Conservation (phyloP, 1,140 invertebrate species). For the Conus betulinus region DNA sequence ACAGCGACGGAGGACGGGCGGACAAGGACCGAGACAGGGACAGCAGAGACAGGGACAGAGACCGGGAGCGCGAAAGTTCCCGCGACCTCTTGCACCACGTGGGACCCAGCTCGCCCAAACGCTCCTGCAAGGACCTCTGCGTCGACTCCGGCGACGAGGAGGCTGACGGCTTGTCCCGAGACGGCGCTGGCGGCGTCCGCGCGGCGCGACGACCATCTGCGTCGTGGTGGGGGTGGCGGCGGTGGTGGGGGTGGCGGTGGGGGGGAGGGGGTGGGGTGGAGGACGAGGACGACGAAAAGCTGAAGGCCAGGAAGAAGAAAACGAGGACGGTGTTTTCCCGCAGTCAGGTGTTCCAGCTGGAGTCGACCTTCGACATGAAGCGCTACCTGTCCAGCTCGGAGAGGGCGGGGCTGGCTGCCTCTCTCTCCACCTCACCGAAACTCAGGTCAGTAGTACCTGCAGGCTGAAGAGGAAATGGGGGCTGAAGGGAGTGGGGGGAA, state of each 20-base stretch:
- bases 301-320: slow-evolving; percentile 77
- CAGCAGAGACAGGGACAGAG: neutral
- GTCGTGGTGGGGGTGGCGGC: slow-evolving; percentile 24
- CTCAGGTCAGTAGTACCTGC: slow-evolving; percentile 73
- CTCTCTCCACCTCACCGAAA: slow-evolving; percentile 95
- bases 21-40: slow-evolving; percentile 17
- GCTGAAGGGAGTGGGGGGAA: too few species aligned
- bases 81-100: slow-evolving; percentile 20
- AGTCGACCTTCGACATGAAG: slow-evolving; percentile 98
- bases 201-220: neutral
- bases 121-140: slow-evolving; percentile 37
- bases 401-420: slow-evolving; percentile 93
- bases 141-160: slow-evolving; percentile 44
- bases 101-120: slow-evolving; percentile 39
- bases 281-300: slow-evolving; percentile 72
- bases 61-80: neutral
- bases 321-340: slow-evolving; percentile 96
- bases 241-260: slow-evolving; percentile 36
- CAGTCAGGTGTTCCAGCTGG: slow-evolving; percentile 93
- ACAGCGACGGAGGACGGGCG: slow-evolving; percentile 15
- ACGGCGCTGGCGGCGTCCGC: neutral
- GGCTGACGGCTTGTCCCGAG: slow-evolving; percentile 26
- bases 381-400: slow-evolving; percentile 97
- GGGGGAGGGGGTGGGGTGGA: slow-evolving; percentile 31
- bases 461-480: too few species aligned